Base-by-base conservation (phyloP, 2,888 invertebrate species). In the Arrhopalites spinosus region DNA sequence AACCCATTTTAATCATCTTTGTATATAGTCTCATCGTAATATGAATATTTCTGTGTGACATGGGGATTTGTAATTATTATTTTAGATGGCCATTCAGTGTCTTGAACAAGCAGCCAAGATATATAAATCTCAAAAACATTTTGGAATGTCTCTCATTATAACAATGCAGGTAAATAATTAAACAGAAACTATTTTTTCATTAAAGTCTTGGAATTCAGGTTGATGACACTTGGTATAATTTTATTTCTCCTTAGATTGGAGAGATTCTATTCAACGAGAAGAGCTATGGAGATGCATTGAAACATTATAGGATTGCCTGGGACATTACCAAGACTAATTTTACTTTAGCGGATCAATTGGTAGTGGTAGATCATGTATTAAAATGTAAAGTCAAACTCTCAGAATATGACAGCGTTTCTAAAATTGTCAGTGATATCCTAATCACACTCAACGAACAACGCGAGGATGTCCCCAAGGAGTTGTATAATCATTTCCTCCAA, bases 361-460 rank as follows among this genome's bases (percentile, higher is more conserved):
- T 78, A 0, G 71, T 81, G 1, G 63, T 78, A 0, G 81, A 81
- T 23, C 75, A 73, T 36, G 79, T 81, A 29, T 73, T 81, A 17
- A 78, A 73, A 61, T 78, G 79, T 67, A 83, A 83, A 73, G 74
- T 83, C 1, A 78, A 80, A 66, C 74, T 80, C 68, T 79, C 78
- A 8, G 82, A 83, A 15, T 81, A 77, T 20, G 82, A 83, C 68
- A 81, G 81, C 61, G 80, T 77, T n/a, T 79, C 78, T 2, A 81
- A 83, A 75, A 78, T 75, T 27, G 78, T 83, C 0, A 77, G 72
- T 25, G 82, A 83, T 66, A 77, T 68, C 8, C 30, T 81, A 11
- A 68, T 76, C 5, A 45, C 70, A 13, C 23, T 76, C 8, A 76
- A 78, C 23, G 56, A 68, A 70, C 25, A 30, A 3, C 74, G 73